phyloP scores from a whole-genome alignment of 2,888 invertebrate species.

The Cynaeus angustus region DNA sequence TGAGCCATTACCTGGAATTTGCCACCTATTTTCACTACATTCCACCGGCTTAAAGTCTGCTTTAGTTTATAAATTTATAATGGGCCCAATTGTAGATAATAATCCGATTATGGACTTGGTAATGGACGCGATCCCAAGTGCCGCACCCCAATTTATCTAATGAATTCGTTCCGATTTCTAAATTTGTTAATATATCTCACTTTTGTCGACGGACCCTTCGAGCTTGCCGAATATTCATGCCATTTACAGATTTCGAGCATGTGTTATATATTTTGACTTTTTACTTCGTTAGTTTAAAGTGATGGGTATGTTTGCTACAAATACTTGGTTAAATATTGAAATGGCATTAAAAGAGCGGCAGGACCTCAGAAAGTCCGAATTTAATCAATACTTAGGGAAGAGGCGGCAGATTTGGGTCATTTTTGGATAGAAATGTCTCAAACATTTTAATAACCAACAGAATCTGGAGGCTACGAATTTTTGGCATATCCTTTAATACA shows the following conservation, averaged over 20 bases:
- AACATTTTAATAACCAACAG: too few species aligned
- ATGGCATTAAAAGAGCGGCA: too few species aligned
- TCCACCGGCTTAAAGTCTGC: slow-evolving; percentile 24
- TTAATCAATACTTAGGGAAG: too few species aligned
- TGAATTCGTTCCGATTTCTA: slow-evolving; percentile 43
- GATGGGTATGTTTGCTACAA: too few species aligned
- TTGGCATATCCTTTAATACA: too few species aligned
- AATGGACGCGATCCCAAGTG: slow-evolving; percentile 53
- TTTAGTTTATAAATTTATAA: slow-evolving; percentile 57
- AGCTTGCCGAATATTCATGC: neutral
- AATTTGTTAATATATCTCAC: slow-evolving; percentile 43
- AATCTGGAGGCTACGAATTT: too few species aligned
- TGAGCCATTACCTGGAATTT: slow-evolving; percentile 52
- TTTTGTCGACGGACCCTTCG: slow-evolving; percentile 15
- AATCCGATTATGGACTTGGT: slow-evolving; percentile 57
- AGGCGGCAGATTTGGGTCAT: too few species aligned
- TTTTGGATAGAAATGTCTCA: too few species aligned
- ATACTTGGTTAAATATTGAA: too few species aligned
- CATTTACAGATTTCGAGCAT: neutral
- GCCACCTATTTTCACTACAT: slow-evolving; percentile 48
- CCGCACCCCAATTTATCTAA: slow-evolving; percentile 54
- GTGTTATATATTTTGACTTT: neutral
- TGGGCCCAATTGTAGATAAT: slow-evolving; percentile 55
- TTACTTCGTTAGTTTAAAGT: neutral
- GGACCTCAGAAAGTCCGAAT: too few species aligned